Evolutionary conservation across 1,140 invertebrate species (phyloP).

Genomic region (Maconellicoccus hirsutus): DNA sequence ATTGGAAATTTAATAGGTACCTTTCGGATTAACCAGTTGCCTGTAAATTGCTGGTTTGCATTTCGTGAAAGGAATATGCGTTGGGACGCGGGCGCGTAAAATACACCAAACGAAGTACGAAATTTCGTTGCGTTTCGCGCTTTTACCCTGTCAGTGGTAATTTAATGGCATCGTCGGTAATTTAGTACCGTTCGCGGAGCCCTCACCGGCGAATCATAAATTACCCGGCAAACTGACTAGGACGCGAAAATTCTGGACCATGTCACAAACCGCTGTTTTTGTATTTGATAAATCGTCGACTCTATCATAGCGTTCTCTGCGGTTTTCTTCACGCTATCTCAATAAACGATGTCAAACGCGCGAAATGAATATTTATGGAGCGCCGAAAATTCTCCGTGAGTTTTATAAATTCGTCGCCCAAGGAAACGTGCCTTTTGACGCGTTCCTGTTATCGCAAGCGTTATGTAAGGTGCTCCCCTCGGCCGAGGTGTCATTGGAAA

Average conservation of each 20-base stretch:
- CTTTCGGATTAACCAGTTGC: not conserved
- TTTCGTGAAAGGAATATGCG: not conserved
- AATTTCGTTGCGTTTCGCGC: not conserved
- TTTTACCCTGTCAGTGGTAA: not conserved
- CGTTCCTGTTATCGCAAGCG: too few relatives aligned
- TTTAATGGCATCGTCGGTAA: not conserved
- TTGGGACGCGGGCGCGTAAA: not conserved
- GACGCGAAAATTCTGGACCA: not conserved
- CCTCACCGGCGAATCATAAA: not conserved
- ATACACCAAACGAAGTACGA: not conserved
- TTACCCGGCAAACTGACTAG: not conserved
- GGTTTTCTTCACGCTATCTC: not conserved
- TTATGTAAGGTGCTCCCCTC: too few relatives aligned
- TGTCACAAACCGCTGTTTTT: not conserved
- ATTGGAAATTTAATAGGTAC: constrained; percentile 6
- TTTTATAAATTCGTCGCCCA: too few relatives aligned
- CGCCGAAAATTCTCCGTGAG: too few relatives aligned
- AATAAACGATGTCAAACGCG: not conserved
- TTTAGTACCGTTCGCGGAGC: not conserved
- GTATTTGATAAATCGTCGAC: not conserved
- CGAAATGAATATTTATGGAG: not conserved
- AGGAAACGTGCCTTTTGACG: too few relatives aligned
- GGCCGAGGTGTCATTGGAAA: too few relatives aligned
- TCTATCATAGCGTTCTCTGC: not conserved
- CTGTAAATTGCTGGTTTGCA: not conserved